Evolutionary conservation across 2,888 invertebrate species (phyloP).

Genomic region (Archips crataeganus): DNA sequence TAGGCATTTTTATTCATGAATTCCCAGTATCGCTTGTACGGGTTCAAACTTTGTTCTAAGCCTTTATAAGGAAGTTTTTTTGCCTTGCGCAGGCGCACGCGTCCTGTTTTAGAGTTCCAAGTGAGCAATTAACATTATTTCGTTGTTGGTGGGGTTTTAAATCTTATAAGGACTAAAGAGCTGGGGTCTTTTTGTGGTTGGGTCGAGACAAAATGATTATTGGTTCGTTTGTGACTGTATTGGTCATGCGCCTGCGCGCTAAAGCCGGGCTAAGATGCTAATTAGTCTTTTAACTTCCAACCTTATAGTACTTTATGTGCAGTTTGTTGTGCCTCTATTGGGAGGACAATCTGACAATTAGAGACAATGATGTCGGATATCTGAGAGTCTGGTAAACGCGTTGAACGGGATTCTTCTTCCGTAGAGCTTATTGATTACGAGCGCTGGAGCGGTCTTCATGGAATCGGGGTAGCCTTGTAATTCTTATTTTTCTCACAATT

Average conservation of each 20-base stretch:
- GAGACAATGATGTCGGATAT: background rate
- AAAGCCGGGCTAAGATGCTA: constrained; percentile 23
- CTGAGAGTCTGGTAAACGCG: too few relatives aligned
- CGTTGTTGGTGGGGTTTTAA: constrained; percentile 49
- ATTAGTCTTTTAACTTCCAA: constrained; percentile 20
- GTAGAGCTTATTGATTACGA: too few relatives aligned
- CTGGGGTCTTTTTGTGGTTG: constrained; percentile 10
- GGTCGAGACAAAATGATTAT: constrained; percentile 17
- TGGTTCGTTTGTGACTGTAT: constrained; percentile 18
- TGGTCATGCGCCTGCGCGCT: constrained; percentile 4
- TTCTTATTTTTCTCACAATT: too few relatives aligned
- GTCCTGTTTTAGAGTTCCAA: constrained; percentile 55
- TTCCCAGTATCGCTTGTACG: constrained; percentile 54
- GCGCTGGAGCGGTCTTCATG: too few relatives aligned
- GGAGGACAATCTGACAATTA: background rate
- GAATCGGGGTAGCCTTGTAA: too few relatives aligned
- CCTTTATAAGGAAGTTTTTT: constrained; percentile 25
- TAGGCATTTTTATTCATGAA: constrained; percentile 77
- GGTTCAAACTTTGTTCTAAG: constrained; percentile 23
- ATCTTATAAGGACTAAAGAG: constrained; percentile 31
- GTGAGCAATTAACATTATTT: constrained; percentile 72
- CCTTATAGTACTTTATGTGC: background rate
- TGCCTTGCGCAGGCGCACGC: constrained; percentile 58
- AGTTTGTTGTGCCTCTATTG: background rate
- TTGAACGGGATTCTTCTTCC: too few relatives aligned